Evolutionary conservation across 2,113 vertebrate species (phyloP), one percentile per base, ranked within the genome.

Genomic region (Rutilus rutilus): DNA sequence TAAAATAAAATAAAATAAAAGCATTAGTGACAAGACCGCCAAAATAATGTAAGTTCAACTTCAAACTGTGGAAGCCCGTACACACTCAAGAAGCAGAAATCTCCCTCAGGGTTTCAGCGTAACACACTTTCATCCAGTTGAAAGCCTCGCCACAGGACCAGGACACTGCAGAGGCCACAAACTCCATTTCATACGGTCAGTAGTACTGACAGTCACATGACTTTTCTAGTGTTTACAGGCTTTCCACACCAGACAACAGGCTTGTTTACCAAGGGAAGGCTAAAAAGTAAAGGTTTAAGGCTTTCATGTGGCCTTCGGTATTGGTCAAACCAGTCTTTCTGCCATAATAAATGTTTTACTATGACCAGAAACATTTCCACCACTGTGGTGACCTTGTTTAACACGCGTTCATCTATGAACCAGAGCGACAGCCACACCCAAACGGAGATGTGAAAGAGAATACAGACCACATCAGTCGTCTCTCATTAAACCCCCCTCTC

Each of bases 361-460:
- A 30, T 12, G 27, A 52, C 62, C 60, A 52, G 78, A 19, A 82
- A 14, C 60, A 69, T 36, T 69, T 65, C 80, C 62, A 82, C 54
- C 15, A 15, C 80, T 54, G 45, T 27, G 45, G 25, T 82, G 60
- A 69, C 25, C 62, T 82, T 52, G 27, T 52, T 23, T 82, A 23
- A 69, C 62, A 50, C 39, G 4, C 47, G 21, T 11, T 54, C 47
- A 21, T 54, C 75, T 12, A 27, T 77, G 50, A 69, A 36, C 27
- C 27, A 33, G 30, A 33, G 50, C 17, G 25, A 30, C 27, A 9
- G 25, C 75, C 50, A 19, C 54, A 62, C n/a, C 30, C 69, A 39
- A 50, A 65, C 21, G 6, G 30, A 76, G 67, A n/a, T 71, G 67
- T 71, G 36, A 71, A 71, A 23, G 33, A 69, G 69, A 42, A 19